phyloP scores from a whole-genome alignment of 2,888 invertebrate species.

The Cephalotes varians region DNA sequence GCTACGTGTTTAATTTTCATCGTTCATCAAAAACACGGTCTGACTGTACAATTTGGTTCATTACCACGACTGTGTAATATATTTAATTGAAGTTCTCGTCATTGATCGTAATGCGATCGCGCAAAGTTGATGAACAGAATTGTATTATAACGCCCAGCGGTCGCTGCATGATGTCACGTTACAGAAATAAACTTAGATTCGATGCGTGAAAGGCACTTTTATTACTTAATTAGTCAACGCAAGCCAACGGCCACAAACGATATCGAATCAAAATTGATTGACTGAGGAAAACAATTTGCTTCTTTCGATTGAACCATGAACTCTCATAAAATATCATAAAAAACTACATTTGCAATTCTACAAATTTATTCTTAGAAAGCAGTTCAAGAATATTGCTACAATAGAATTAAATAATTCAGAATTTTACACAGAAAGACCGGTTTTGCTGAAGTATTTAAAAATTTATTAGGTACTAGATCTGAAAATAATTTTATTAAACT shows the following conservation, averaged over 20 bases:
- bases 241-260: slow-evolving; percentile 29
- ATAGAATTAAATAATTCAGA: background rate
- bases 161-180: slow-evolving; percentile 22
- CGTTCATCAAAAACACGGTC: background rate
- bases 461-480: no score
- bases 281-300: background rate
- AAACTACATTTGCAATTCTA: background rate
- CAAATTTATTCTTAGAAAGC: background rate
- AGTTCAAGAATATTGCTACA: background rate
- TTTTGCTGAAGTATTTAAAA: no score
- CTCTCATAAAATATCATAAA: background rate
- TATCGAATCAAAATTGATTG: slow-evolving; percentile 10
- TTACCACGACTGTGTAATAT: background rate
- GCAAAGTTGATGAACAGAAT: slow-evolving; percentile 39
- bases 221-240: slow-evolving; percentile 50
- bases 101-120: slow-evolving; percentile 12
- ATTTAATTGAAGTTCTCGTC: slow-evolving; percentile 42
- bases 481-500: no score
- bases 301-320: background rate
- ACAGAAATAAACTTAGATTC: background rate
- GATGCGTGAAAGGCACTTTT: slow-evolving; percentile 43
- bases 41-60: slow-evolving; percentile 7
- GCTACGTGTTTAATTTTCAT: slow-evolving; percentile 25
- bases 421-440: no score
- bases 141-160: slow-evolving; percentile 12